phyloP scores from a whole-genome alignment of 2,797 vertebrate genomes.

The Dipus sagitta region DNA sequence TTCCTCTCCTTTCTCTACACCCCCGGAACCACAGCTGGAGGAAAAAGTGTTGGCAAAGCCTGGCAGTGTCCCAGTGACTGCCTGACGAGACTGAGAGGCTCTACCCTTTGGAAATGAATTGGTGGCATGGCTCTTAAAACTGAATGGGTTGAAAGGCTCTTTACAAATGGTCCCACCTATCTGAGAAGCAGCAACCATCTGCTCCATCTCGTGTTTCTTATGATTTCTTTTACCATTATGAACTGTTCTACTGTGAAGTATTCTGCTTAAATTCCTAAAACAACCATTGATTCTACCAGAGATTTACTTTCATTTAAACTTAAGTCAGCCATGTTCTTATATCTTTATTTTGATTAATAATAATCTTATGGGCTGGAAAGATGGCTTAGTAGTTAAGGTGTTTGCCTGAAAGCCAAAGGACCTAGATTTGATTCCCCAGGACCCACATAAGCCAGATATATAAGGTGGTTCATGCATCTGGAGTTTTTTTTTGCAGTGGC shows the following conservation, averaged over 20 bases:
- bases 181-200: fast-evolving
- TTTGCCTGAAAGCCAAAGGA: too few relatives aligned
- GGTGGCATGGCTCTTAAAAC: fast-evolving
- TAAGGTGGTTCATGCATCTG: too few relatives aligned
- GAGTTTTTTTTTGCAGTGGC: too few relatives aligned
- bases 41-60: background rate
- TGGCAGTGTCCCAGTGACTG: too few relatives aligned
- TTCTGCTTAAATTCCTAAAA: background rate
- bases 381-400: too few relatives aligned
- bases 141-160: fast-evolving
- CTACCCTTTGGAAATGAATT: background rate
- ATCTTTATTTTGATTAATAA: background rate
- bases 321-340: background rate
- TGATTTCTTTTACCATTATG: too few relatives aligned
- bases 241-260: too few relatives aligned
- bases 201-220: fast-evolving
- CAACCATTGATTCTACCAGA: background rate
- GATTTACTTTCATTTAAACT: background rate
- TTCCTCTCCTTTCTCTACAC: fast-evolving
- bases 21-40: background rate
- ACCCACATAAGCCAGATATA: too few relatives aligned
- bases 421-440: too few relatives aligned
- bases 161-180: fast-evolving
- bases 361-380: background rate
- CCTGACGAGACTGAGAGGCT: background rate